A percentile compares a stretch with the other conserved stretches of the same genome.
Evolutionary conservation across 2,113 vertebrate genomes (phyloP).

Genomic region (Neodon shergylaensis): DNA sequence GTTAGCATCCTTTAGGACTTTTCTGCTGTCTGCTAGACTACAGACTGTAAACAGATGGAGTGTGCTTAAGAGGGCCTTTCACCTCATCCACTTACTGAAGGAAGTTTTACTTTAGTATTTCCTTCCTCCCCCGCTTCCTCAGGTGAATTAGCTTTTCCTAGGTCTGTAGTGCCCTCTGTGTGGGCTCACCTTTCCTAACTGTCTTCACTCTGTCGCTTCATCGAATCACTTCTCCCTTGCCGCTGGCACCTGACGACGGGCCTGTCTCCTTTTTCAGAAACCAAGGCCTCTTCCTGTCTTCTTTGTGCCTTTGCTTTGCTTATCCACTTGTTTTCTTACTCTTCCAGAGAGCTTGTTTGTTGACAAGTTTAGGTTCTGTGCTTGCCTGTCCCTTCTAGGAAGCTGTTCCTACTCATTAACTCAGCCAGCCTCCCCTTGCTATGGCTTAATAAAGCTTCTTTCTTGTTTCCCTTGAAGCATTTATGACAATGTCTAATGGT

Average conservation of each 20-base stretch:
- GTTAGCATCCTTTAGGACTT: not conserved
- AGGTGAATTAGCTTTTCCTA: not conserved
- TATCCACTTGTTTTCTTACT: not conserved
- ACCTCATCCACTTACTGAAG: not conserved
- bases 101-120: not conserved
- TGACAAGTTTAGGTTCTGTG: not conserved
- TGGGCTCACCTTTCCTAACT: not conserved
- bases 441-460: not conserved
- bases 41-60: not conserved
- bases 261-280: not conserved
- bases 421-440: not conserved
- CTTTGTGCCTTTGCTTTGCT: not conserved
- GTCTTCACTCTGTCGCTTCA: not conserved
- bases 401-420: not conserved
- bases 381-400: not conserved
- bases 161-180: not conserved
- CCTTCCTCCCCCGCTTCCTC: not conserved
- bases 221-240: not conserved
- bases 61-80: not conserved
- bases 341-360: not conserved
- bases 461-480: not conserved
- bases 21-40: not conserved
- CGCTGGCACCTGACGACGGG: not conserved
- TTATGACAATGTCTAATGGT: not conserved
- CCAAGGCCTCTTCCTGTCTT: not conserved